Conservation (phyloP, 2,797 vertebrate genomes). For the Acrossocheilus fasciatus region DNA sequence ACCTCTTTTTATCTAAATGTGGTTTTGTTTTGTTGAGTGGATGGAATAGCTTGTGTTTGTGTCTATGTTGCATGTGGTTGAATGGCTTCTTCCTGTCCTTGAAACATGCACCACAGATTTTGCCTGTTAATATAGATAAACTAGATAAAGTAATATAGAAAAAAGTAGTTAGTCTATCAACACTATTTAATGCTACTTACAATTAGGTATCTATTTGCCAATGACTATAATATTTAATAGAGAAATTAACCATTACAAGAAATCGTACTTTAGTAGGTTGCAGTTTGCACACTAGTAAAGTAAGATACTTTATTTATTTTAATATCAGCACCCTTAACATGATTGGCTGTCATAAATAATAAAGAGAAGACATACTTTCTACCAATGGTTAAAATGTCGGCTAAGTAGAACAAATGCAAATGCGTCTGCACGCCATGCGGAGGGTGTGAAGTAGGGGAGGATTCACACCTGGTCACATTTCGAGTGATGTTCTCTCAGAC, state of each 20-base stretch:
- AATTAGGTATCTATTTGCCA: not conserved
- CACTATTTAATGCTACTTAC: not conserved
- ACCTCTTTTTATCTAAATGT: not conserved
- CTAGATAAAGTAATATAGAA: not conserved
- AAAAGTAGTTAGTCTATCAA: not conserved
- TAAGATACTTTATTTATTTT: not conserved
- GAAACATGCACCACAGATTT: not conserved
- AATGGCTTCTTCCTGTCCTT: constrained; percentile 21
- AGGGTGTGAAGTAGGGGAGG: not conserved
- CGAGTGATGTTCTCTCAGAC: not conserved
- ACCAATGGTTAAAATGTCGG: not conserved
- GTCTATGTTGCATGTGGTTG: not conserved
- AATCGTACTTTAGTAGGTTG: not conserved
- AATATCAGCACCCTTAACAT: not conserved
- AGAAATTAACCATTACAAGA: not conserved
- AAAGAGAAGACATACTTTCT: not conserved
- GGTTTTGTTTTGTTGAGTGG: not conserved
- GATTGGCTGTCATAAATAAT: not conserved
- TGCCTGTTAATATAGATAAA: not conserved
- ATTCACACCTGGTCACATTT: not conserved
- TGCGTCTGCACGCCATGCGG: not conserved
- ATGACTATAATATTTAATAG: not conserved
- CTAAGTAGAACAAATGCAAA: not conserved
- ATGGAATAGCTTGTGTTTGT: not conserved
- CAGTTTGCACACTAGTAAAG: not conserved